A percentile compares a stretch with the other conserved stretches of the same genome.
Evolutionary conservation across 2,113 vertebrate species (phyloP).

Genomic region (Tetrax tetrax): DNA sequence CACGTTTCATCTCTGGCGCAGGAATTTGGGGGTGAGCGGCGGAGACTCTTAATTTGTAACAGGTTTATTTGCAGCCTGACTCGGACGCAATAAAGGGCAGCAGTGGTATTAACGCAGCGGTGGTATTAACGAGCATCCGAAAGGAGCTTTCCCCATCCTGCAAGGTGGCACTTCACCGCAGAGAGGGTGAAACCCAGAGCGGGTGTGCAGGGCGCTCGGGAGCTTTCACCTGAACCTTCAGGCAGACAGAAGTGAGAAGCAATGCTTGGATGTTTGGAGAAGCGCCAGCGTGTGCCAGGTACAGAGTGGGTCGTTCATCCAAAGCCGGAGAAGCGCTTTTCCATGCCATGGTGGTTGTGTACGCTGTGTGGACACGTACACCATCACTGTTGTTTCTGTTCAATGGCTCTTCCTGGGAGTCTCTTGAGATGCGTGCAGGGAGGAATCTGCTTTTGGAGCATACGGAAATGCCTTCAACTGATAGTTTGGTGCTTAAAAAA

Average conservation of each 20-base stretch:
- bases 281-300: fast-evolving
- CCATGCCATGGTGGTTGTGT: neutral
- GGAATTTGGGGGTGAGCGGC: neutral
- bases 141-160: neutral
- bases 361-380: fast-evolving
- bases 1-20: neutral
- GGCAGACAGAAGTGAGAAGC: neutral
- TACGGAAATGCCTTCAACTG: neutral
- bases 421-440: neutral
- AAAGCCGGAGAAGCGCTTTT: neutral
- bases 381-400: fast-evolving
- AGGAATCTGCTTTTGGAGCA: fast-evolving
- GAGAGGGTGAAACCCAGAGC: neutral
- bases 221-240: neutral
- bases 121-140: neutral
- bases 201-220: fast-evolving
- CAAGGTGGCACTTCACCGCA: neutral
- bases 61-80: neutral
- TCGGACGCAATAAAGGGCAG: neutral
- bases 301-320: fast-evolving
- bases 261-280: neutral
- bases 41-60: neutral
- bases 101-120: neutral
- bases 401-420: neutral
- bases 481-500: neutral